Evolutionary conservation across 1,140 invertebrate genomes (phyloP), one percentile per base, ranked within the genome.

Genomic region (Camponotus pennsylvanicus): DNA sequence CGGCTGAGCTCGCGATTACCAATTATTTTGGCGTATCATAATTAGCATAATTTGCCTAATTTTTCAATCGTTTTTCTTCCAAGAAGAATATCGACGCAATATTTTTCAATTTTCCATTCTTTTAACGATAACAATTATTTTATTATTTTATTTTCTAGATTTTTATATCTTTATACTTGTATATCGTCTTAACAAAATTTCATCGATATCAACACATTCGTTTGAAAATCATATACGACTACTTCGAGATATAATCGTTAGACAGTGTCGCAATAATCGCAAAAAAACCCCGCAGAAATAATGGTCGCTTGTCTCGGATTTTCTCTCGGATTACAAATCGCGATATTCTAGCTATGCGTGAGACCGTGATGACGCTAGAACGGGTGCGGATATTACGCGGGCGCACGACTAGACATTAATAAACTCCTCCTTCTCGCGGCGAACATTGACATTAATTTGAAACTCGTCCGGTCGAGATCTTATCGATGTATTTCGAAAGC

Each of bases 401-500:
- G 42, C 34, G 34, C 52, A 52, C 37, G 15, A 52, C 80, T 71
- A 76, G 57, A 85, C 84, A 91, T 92, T 92, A 92, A 90, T 92
- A 92, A 92, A 80, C 80, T 82, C 84, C 52, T 86, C 85, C 55
- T 85, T 55, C 85, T 77, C 80, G 70, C 82, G 49, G 21, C 15
- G 15, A 52, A 80, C 89, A 89, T 92, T 89, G 92, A 92, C 92
- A 92, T 92, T 92, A 92, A 93, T 92, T 92, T 92, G 91, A 93
- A 90, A 92, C 89, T 89, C 80, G 92, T 91, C 87, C 89, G 83
- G 86, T 73, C 63, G 64, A 90, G 92, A 93, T 93, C 90, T 93
- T 92, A 92, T 93, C 92, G 86, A 92, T 91, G 83, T 91, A 86
- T 92, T 92, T 92, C 92, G 92, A 93, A 93, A 92, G 88, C 59